Evolutionary conservation across 2,888 invertebrate species (phyloP).

Genomic region (Lochmaea capreae): DNA sequence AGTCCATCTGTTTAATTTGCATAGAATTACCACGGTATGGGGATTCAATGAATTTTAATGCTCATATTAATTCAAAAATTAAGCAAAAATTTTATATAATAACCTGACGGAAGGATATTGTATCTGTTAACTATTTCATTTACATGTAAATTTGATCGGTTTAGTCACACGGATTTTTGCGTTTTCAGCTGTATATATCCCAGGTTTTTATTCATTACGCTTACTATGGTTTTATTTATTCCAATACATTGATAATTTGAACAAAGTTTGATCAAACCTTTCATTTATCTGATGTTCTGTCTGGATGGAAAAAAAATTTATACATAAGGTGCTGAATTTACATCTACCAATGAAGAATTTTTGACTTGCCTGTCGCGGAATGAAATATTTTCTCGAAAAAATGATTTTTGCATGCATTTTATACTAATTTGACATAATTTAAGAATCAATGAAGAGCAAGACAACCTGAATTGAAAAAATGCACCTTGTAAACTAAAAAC

Average conservation of each 20-base stretch:
- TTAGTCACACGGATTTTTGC: constrained; percentile 31
- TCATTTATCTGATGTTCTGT: no score
- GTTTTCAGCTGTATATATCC: background rate
- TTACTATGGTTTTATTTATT: background rate
- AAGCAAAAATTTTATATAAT: constrained; percentile 42
- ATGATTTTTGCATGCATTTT: no score
- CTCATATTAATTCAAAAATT: constrained; percentile 47
- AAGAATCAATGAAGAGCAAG: no score
- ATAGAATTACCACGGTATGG: constrained; percentile 41
- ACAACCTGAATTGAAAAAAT: no score
- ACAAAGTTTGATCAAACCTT: no score
- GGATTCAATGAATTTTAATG: constrained; percentile 48
- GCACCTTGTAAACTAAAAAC: no score
- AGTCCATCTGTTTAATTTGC: constrained; percentile 43
- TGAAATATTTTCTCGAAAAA: no score
- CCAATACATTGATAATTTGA: background rate
- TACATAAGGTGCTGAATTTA: no score
- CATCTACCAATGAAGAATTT: no score
- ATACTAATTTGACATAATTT: no score
- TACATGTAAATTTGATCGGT: constrained; percentile 47
- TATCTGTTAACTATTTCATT: constrained; percentile 48
- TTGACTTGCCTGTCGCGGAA: no score
- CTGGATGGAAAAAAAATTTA: no score
- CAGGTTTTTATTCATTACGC: background rate
- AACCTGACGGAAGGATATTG: constrained; percentile 39